Percentiles rank a stretch among this genome's conserved stretches.
These are phyloP conservation scores for Oeneis ivallda DNA, from an alignment of 2,888 invertebrate species.

Conservation along the genomic window DNA sequence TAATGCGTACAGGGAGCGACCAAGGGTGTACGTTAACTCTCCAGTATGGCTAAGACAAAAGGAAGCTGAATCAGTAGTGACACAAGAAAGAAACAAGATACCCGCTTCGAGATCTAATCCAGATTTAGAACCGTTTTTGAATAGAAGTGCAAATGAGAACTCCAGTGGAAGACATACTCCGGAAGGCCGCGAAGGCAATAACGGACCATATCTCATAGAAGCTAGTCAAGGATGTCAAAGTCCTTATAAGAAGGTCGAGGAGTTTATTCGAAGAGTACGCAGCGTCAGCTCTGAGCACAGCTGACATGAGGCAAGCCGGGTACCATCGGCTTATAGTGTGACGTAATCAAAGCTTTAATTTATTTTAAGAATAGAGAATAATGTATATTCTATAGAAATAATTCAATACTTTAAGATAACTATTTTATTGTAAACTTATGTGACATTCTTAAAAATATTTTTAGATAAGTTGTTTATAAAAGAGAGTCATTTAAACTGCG, in stretches of 20 bases:
- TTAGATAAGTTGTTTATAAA: constrained; percentile 28
- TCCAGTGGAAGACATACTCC: constrained; percentile 69
- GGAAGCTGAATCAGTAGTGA: constrained; percentile 58
- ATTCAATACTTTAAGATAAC: background rate
- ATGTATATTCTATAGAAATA: background rate
- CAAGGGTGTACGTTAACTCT: constrained; percentile 82
- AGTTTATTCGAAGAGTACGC: constrained; percentile 68
- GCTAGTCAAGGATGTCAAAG: constrained; percentile 67
- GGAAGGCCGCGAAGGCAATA: constrained; percentile 64
- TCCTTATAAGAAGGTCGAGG: constrained; percentile 71
- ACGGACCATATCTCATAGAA: constrained; percentile 70
- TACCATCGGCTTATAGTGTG: constrained; percentile 63
- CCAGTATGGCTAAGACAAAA: constrained; percentile 83
- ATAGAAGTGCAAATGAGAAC: constrained; percentile 55
- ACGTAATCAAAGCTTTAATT: constrained; percentile 55
- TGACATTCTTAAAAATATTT: constrained; percentile 27
- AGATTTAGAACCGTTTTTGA: constrained; percentile 71
- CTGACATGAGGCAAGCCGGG: constrained; percentile 76
- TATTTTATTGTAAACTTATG: constrained; percentile 4
- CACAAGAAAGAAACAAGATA: constrained; percentile 51
- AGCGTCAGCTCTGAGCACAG: constrained; percentile 70
- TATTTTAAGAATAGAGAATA: constrained; percentile 28
- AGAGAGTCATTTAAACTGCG: background rate
- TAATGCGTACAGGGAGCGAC: constrained; percentile 77
- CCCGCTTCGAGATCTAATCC: constrained; percentile 48